phyloP scores from a whole-genome alignment of 2,797 vertebrate species.

The Dendrocincla tyrannina region DNA sequence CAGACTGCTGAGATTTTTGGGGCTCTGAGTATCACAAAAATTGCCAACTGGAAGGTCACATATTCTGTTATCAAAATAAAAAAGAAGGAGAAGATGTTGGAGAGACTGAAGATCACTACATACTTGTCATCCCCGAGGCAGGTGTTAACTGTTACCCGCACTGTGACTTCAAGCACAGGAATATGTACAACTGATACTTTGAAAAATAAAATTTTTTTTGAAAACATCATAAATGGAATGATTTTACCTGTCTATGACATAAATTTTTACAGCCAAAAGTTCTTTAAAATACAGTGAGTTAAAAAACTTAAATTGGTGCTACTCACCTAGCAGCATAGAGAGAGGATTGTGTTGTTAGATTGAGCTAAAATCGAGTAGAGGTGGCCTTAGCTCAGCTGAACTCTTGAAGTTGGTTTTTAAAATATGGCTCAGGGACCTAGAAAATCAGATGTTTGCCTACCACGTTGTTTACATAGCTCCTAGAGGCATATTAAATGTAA shows the following conservation, averaged over 20 bases:
- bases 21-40: neutral
- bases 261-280: neutral
- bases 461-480: neutral
- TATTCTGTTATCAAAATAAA: neutral
- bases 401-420: neutral
- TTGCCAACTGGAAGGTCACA: neutral
- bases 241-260: neutral
- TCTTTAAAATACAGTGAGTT: neutral
- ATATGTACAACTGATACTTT: neutral
- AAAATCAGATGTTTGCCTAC: neutral
- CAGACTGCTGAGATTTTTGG: neutral
- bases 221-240: neutral
- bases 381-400: neutral
- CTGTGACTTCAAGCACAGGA: neutral
- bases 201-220: neutral
- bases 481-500: neutral
- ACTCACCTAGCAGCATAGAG: neutral
- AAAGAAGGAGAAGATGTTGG: neutral
- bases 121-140: neutral
- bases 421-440: neutral
- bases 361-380: neutral
- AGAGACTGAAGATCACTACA: neutral
- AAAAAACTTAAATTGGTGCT: neutral
- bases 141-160: neutral
- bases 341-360: neutral